Evolutionary conservation across 1,140 invertebrate genomes (phyloP).

Genomic region (Trinorchestia longiramus): DNA sequence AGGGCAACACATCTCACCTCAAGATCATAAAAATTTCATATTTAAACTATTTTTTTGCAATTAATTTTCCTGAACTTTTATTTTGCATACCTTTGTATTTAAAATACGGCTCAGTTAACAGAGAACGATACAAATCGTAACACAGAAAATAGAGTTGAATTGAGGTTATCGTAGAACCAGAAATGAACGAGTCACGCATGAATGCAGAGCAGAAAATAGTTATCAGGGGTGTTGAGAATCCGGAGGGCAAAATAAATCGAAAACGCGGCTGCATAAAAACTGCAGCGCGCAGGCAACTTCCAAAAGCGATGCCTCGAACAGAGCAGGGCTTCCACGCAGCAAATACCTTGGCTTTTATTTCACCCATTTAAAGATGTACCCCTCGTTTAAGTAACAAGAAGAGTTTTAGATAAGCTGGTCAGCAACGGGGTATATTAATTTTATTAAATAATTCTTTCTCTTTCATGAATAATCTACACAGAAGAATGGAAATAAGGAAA

Average conservation of each 20-base stretch:
- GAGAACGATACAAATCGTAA: not conserved
- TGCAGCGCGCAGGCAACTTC: not conserved
- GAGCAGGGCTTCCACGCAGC: not conserved
- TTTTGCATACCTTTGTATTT: not conserved
- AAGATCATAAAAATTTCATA: too few species aligned
- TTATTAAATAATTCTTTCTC: not conserved
- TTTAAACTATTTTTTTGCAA: not conserved
- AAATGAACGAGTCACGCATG: not conserved
- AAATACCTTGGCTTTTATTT: not conserved
- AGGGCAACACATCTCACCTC: too few species aligned
- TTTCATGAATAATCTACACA: not conserved
- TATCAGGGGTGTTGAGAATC: not conserved
- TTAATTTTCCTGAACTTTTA: not conserved
- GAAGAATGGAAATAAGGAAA: too few species aligned
- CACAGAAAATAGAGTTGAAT: not conserved
- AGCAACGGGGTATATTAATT: not conserved
- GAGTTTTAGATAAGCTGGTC: not conserved
- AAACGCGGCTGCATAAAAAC: not conserved
- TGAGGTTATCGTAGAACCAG: not conserved
- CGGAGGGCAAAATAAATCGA: not conserved
- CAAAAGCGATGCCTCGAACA: not conserved
- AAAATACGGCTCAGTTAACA: not conserved
- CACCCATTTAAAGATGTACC: not conserved
- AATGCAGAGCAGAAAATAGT: not conserved
- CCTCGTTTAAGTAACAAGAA: not conserved